These are phyloP conservation scores for honey bee (Apis mellifera) DNA, from an alignment of 1,140 invertebrate species.

Conservation along the genomic window Amel_HAv3.1 CM009936.2:9183001-9183500, in stretches of 20 bases:
- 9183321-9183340: slow-evolving; percentile 12
- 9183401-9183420: slow-evolving; percentile 35
- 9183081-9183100: slow-evolving; percentile 31
- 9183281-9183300: slow-evolving; percentile 17
- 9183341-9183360: slow-evolving; percentile 30
- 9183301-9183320: background rate
- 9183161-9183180: background rate
- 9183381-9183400: slow-evolving; percentile 61
- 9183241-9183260: no score
- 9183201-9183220: background rate
- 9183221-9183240: background rate
- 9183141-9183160: slow-evolving; percentile 13
- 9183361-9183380: slow-evolving; percentile 34
- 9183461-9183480: slow-evolving; percentile 53
- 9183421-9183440: slow-evolving; percentile 62
- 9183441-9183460: slow-evolving; percentile 66
- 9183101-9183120: slow-evolving; percentile 14
- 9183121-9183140: slow-evolving; percentile 50
- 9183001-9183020: slow-evolving; percentile 48
- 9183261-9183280: background rate
- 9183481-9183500: background rate
- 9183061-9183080: no score
- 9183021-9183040: slow-evolving; percentile 69
- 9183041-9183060: slow-evolving; percentile 34
- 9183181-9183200: background rate